Evolutionary conservation across 1,140 invertebrate genomes (phyloP).

Genomic region (Drosophila quadrilineata): DNA sequence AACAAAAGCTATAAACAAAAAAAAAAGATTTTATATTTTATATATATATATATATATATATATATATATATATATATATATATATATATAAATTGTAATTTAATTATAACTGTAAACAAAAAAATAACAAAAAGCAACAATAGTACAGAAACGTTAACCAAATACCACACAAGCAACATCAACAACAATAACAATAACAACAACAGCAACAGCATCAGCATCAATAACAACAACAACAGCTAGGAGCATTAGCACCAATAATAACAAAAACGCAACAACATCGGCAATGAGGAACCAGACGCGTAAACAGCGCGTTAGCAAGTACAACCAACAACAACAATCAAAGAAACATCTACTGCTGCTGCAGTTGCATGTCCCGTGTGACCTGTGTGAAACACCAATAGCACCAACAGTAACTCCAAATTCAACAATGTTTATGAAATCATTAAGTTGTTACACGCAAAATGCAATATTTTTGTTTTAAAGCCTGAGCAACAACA

Average conservation of each 20-base stretch:
- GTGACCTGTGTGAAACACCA: conserved; percentile 1
- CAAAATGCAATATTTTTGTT: conserved; percentile 11
- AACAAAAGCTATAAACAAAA: conserved; percentile 33
- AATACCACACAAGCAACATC: conserved; percentile 56
- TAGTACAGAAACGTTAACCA: conserved; percentile 74
- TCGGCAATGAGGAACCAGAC: conserved; percentile 33
- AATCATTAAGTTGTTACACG: neutral
- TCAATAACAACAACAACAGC: conserved; percentile 4
- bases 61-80: conserved; percentile 23
- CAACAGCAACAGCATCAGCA: conserved; percentile 1
- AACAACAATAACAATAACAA: conserved; percentile 9
- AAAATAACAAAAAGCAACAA: conserved; percentile 50
- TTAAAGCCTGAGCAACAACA: conserved; percentile 24
- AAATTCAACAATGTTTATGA: conserved; percentile 16
- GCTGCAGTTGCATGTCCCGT: conserved; percentile 6
- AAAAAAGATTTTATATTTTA: conserved; percentile 11
- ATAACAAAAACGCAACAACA: conserved; percentile 28
- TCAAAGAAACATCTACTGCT: conserved; percentile 25
- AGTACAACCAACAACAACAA: conserved; percentile 1
- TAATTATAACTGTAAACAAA: conserved; percentile 67
- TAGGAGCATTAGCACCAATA: neutral
- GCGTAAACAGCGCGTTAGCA: conserved; percentile 39
- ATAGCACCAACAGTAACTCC: conserved; percentile 30
- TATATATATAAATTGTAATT: conserved; percentile 56
- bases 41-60: conserved; percentile 8